Evolutionary conservation across 2,888 invertebrate species (phyloP).

Genomic region (Caenorhabditis zanzibari): DNA sequence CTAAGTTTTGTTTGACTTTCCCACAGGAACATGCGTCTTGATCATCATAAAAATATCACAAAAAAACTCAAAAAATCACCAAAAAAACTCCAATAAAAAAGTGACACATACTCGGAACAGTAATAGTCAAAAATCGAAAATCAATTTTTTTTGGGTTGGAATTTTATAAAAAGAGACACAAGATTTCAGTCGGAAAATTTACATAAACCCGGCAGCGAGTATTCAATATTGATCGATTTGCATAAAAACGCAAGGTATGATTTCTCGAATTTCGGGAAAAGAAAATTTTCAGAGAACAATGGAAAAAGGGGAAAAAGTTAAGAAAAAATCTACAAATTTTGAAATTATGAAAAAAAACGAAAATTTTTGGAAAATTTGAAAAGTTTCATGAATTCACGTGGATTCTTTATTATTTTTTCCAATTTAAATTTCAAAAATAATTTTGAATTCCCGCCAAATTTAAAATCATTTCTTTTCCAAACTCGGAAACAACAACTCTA

Average conservation of each 20-base stretch:
- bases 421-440: not conserved
- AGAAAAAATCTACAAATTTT: too few relatives aligned
- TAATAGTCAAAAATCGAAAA: conserved; percentile 22
- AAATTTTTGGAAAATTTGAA: too few relatives aligned
- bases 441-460: conserved; percentile 4
- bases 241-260: too few relatives aligned
- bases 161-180: too few relatives aligned
- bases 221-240: too few relatives aligned
- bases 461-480: not conserved
- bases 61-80: not conserved
- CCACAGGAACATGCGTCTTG: not conserved
- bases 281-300: too few relatives aligned
- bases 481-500: not conserved
- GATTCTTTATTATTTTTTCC: not conserved
- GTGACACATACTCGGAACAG: not conserved
- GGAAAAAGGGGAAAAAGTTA: too few relatives aligned
- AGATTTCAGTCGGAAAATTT: conserved; percentile 4
- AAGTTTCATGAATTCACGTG: not conserved
- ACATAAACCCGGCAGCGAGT: conserved; percentile 37
- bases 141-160: not conserved
- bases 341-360: too few relatives aligned
- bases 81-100: not conserved
- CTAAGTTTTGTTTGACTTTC: conserved; percentile 28
- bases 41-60: not conserved
- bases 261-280: too few relatives aligned